Base-by-base conservation (phyloP, 37 sponge, comb jelly and placozoan species). In the Diacarnus erythraeanus region DNA sequence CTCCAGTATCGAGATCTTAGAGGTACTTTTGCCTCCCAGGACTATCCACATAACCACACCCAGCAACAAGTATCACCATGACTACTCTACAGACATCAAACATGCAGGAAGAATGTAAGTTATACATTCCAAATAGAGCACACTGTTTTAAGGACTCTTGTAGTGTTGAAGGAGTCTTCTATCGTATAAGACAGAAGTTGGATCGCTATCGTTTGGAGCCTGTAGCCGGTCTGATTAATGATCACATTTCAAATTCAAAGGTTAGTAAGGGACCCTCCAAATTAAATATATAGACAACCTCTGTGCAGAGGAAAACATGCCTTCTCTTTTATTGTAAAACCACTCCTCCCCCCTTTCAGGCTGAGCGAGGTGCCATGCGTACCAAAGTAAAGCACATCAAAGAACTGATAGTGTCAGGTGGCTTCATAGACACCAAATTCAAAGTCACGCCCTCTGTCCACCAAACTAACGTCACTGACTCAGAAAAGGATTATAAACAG, bases 161-260 rank as follows among this genome's bases (percentile, higher is more conserved):
- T 72, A 83, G 89, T n/a, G 43, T 74, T 39, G 83, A 88, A 43
- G 77, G 47, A 10, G 81, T 81, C 42, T 80, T 80, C 58, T 80
- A 80, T 47, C 56, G 77, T 27, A 69, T 87, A 42, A 33, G 34
- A 30, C 77, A 87, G 69, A 75, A 67, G 42, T 71, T 87, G 42
- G 31, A 66, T 18, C 23, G 36, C 39, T 87, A 80, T 60, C 31
- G 60, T 9, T 21, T 70, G 27, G 80, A 80, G 39, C 87, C 87
- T 26, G 72, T 79, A 42, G 36, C 69, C 40, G 42, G 27, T 26
- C 4, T 21, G 33, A 74, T 79, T 8, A 35, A 79, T 36, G 80
- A 79, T 34, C 20, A 51, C 57, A 54, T 79, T 3, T 74, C 58
- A 38, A 44, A 68, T 18, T 42, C 69, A 22, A 86, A 86, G 80